Base-by-base conservation (phyloP, 2,888 invertebrate species). In the Volucella inanis region DNA sequence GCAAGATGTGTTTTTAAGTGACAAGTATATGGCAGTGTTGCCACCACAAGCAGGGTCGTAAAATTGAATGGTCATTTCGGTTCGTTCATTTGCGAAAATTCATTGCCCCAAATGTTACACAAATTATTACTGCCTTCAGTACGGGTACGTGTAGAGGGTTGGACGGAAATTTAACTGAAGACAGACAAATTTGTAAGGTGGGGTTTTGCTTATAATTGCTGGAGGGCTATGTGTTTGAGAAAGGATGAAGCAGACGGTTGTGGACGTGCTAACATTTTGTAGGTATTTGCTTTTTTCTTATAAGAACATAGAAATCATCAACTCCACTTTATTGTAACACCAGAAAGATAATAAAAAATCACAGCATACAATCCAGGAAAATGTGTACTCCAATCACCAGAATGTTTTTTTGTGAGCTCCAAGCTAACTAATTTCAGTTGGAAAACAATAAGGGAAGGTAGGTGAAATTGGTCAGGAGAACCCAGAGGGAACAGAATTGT, bases 1-100 rank as follows among this genome's bases (percentile, higher is more conserved):
- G 49, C 85, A 85, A 85, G 85, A 85, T 85, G 85, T 85, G 81
- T 77, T 85, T 85, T 85, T 85, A 85, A 85, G 81, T 85, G 85
- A 85, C 85, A 85, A 85, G 85, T 81, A 72, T 85, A 85, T 85
- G 81, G 76, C 43, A 50, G 65, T 50, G 43, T 70, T 50, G 71
- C 81, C 67, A 64, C 79, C 75, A 49, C 62, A 83, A 64, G 49
- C 39, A 49, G 80, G 75, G 80, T 80, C 80, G 80, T 84, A 84
- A 84, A 84, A 84, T 75, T 84, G 84, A 84, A 84, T 84, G 84
- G 84, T 84, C 84, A 84, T 80, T 80, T 80, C 54, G 84, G 76
- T 71, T 72, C 81, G 67, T 76, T 85, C 85, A 85, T 85, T 85
- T 81, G 81, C 49, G 76, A 59, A 49, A 71, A 76, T 85, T 85